A percentile compares a stretch with the other conserved stretches of the same genome.
Evolutionary conservation across 92 coral and sea anemone genomes (phyloP).

Genomic region (Actinernus sp.): DNA sequence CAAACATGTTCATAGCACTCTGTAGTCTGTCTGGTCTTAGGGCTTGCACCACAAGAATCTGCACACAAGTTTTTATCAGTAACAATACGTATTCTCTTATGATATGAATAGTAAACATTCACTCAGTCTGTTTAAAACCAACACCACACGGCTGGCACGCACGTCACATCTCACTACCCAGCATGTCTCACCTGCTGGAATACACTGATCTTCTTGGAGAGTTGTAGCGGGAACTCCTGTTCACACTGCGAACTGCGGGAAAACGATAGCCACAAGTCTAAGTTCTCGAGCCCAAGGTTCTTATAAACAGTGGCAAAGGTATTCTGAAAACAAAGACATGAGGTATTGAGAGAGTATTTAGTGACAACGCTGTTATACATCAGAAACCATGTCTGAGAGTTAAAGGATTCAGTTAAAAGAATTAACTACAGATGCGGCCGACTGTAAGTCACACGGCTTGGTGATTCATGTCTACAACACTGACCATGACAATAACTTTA

Average conservation of each 20-base stretch:
- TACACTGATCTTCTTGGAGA: constrained; percentile 87
- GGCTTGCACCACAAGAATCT: constrained; percentile 94
- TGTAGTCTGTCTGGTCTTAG: constrained; percentile 97
- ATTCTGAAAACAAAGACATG: constrained; percentile 51
- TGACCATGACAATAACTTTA: no score
- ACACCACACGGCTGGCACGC: no score
- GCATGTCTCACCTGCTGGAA: constrained; percentile 91
- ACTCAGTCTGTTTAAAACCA: no score
- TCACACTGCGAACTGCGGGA: constrained; percentile 99
- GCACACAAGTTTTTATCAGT: not conserved
- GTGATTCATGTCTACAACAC: no score
- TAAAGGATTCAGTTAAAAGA: no score
- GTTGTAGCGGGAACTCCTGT: constrained; percentile 92
- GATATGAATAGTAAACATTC: no score
- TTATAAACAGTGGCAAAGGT: constrained; percentile 86
- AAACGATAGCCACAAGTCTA: constrained; percentile 91
- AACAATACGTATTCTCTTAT: not conserved
- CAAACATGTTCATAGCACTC: constrained; percentile 96
- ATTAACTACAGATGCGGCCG: no score
- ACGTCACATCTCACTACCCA: no score
- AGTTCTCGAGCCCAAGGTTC: constrained; percentile 78
- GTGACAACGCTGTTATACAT: not conserved
- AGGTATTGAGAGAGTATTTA: not conserved
- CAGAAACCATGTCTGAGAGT: not conserved
- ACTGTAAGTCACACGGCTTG: no score